A percentile compares a stretch with the other conserved stretches of the same genome.
Conservation (phyloP, 2,797 vertebrate genomes). For the Spea hammondii region DNA sequence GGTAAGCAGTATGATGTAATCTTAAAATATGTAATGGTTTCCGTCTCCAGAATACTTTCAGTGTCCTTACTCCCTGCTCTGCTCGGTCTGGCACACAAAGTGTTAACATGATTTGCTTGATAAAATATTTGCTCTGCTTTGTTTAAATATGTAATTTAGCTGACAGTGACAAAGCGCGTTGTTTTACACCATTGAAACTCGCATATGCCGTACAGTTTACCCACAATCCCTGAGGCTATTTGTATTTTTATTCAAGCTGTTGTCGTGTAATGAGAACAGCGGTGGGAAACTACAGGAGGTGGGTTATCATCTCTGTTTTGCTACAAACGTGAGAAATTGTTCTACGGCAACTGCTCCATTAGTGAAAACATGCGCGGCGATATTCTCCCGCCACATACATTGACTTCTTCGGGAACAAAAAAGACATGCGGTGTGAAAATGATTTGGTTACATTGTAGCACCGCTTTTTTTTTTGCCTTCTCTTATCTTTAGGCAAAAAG, state of each 20-base stretch:
- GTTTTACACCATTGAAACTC: conserved; percentile 40
- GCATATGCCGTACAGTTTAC: conserved; percentile 29
- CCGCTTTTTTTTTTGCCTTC: neutral
- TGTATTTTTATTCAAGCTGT: conserved; percentile 46
- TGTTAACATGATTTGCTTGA: conserved; percentile 11
- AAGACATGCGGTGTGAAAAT: neutral
- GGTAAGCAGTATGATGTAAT: too few relatives aligned
- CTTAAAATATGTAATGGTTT: neutral
- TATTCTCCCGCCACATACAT: neutral
- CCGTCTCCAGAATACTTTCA: neutral
- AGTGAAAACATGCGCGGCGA: neutral
- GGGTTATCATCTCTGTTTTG: conserved; percentile 25
- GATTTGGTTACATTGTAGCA: neutral
- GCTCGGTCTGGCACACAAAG: neutral
- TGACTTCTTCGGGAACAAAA: neutral
- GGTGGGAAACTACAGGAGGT: conserved; percentile 32
- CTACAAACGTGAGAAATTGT: conserved; percentile 4
- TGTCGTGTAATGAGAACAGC: conserved; percentile 44
- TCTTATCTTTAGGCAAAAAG: too few relatives aligned
- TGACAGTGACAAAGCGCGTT: conserved; percentile 41
- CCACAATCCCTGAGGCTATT: conserved; percentile 43
- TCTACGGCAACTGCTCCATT: conserved; percentile 15
- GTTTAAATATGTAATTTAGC: conserved; percentile 16
- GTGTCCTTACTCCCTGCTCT: neutral
- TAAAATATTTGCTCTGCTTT: conserved; percentile 18